Percentiles rank a stretch among this genome's conserved stretches.
phyloP scores from a whole-genome alignment of 2,113 vertebrate genomes.

The Xenopus laevis region DNA sequence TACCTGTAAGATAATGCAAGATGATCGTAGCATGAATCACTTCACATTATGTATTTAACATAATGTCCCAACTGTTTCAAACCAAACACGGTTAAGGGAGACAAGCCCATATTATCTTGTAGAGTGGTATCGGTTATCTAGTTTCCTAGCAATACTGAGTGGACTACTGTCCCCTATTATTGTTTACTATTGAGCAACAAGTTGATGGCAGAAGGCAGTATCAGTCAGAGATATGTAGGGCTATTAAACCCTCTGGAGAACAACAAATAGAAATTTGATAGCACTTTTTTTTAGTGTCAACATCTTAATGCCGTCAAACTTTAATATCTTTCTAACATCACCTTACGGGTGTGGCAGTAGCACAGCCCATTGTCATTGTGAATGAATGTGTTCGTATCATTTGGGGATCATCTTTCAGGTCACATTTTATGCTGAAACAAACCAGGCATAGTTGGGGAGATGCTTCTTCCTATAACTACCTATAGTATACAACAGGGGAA shows the following conservation, averaged over 20 bases:
- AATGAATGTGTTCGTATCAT: too few species aligned
- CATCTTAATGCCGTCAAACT: neutral
- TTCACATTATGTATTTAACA: neutral
- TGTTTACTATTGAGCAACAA: conserved; percentile 1
- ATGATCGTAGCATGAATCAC: too few species aligned
- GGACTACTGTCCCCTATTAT: neutral
- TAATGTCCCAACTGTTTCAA: neutral
- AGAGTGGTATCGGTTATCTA: neutral
- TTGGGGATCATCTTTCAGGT: too few species aligned
- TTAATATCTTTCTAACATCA: neutral
- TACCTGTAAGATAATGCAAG: too few species aligned
- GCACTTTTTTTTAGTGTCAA: neutral
- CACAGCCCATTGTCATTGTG: too few species aligned
- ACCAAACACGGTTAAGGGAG: neutral
- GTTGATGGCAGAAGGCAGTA: neutral
- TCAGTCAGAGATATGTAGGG: neutral
- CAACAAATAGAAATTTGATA: neutral
- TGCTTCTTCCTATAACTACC: too few species aligned
- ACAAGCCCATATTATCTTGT: neutral
- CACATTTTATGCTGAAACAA: too few species aligned
- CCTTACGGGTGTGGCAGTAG: too few species aligned
- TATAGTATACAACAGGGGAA: too few species aligned
- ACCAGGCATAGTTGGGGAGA: too few species aligned
- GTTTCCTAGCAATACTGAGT: conserved; percentile 11
- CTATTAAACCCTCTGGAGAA: neutral